Conservation (phyloP, 2,113 vertebrate genomes). For the Myrmecobius fasciatus region DNA sequence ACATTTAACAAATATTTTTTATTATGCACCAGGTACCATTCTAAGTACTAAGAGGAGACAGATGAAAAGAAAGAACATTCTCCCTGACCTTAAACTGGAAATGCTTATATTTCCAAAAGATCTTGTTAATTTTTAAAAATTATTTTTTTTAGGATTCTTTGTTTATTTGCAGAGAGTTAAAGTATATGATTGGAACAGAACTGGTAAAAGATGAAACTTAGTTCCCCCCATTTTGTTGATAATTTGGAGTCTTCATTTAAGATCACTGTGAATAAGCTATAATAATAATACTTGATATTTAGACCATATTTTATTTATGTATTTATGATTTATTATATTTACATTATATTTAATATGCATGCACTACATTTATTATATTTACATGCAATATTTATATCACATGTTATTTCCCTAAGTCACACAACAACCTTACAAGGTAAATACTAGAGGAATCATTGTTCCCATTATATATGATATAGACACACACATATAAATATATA, state of each 20-base stretch:
- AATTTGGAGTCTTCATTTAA: not conserved
- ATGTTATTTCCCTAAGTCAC: not conserved
- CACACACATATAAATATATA: not conserved
- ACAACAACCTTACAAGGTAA: not conserved
- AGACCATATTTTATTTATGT: not conserved
- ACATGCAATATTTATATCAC: no score
- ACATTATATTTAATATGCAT: no score
- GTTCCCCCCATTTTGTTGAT: not conserved
- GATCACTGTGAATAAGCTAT: not conserved
- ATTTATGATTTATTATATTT: no score
- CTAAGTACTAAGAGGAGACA: not conserved
- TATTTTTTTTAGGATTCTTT: not conserved
- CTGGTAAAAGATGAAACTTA: not conserved
- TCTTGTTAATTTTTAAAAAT: not conserved
- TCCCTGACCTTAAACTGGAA: not conserved
- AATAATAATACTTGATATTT: not conserved
- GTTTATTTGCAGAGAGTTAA: not conserved
- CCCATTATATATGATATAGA: not conserved
- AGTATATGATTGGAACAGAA: not conserved
- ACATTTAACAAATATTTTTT: not conserved
- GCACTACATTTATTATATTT: no score
- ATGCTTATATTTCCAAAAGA: not conserved
- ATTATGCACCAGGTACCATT: not conserved
- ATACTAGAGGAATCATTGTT: not conserved
- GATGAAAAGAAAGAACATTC: not conserved